Evolutionary conservation across 2,797 vertebrate genomes (phyloP).

Genomic region (Siniperca obscura): DNA sequence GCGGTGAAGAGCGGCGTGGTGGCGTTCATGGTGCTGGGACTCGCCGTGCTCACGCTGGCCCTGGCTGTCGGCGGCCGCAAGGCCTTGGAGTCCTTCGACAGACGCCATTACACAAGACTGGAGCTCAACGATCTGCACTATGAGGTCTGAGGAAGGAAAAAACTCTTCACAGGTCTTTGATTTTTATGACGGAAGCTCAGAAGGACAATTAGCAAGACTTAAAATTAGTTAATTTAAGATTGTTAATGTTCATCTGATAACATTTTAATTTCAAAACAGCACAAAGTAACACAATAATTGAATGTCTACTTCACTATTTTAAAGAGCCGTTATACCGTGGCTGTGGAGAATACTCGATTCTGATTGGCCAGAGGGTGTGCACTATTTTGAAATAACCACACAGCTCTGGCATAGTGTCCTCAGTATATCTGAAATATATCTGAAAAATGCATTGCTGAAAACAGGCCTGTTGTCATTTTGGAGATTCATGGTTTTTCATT

Average conservation of each 20-base stretch:
- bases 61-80: slow-evolving; percentile 87
- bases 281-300: slow-evolving; percentile 31
- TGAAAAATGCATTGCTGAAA: not conserved
- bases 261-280: slow-evolving; percentile 28
- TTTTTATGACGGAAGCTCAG: slow-evolving; percentile 5
- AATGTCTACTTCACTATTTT: slow-evolving; percentile 11
- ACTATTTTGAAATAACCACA: not conserved
- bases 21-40: slow-evolving; percentile 87
- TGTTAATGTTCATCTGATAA: not conserved
- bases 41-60: slow-evolving; percentile 86
- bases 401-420: not conserved
- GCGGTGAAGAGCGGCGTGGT: slow-evolving; percentile 86
- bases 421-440: not conserved
- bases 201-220: slow-evolving; percentile 12
- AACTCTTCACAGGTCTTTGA: not conserved
- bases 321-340: not conserved
- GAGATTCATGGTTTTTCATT: not conserved
- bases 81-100: slow-evolving; percentile 88
- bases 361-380: slow-evolving; percentile 27
- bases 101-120: slow-evolving; percentile 91
- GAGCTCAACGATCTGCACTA: slow-evolving; percentile 96
- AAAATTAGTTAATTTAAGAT: not conserved
- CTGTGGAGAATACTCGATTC: not conserved
- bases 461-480: not conserved
- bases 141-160: slow-evolving; percentile 82